Percentiles rank a stretch among this genome's conserved stretches.
phyloP scores from a whole-genome alignment of 2,888 invertebrate species.

The Eristalis intricaria region DNA sequence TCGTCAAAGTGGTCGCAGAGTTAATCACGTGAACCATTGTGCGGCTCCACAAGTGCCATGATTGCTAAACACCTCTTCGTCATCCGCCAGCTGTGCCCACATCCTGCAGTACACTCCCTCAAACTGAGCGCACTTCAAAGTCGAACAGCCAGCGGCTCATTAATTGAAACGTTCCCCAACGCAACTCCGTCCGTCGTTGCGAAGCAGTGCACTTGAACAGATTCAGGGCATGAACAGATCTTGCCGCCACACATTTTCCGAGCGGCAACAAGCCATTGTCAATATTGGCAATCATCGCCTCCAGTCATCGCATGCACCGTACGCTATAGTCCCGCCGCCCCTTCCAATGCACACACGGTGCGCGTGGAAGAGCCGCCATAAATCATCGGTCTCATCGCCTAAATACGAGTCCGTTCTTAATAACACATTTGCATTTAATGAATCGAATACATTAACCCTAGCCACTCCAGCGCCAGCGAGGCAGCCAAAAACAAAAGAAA shows the following conservation, averaged over 20 bases:
- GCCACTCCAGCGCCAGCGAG: background rate
- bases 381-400: background rate
- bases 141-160: too few relatives aligned
- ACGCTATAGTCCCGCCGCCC: too few relatives aligned
- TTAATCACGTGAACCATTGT: too few relatives aligned
- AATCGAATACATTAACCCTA: slow-evolving; percentile 6
- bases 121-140: too few relatives aligned
- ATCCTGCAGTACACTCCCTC: too few relatives aligned
- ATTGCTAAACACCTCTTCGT: too few relatives aligned
- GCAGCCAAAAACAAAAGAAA: background rate
- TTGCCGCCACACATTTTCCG: background rate
- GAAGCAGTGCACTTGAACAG: background rate
- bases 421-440: background rate
- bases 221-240: background rate
- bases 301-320: too few relatives aligned
- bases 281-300: background rate
- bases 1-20: too few relatives aligned
- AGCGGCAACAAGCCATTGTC: background rate
- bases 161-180: background rate
- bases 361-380: background rate
- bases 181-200: background rate
- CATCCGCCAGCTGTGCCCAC: too few relatives aligned
- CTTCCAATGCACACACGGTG: background rate
- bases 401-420: background rate
- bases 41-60: too few relatives aligned